Percentiles rank a stretch among this genome's conserved stretches.
Evolutionary conservation across 1,140 invertebrate genomes (phyloP).

Genomic region (Bombus confusus): DNA sequence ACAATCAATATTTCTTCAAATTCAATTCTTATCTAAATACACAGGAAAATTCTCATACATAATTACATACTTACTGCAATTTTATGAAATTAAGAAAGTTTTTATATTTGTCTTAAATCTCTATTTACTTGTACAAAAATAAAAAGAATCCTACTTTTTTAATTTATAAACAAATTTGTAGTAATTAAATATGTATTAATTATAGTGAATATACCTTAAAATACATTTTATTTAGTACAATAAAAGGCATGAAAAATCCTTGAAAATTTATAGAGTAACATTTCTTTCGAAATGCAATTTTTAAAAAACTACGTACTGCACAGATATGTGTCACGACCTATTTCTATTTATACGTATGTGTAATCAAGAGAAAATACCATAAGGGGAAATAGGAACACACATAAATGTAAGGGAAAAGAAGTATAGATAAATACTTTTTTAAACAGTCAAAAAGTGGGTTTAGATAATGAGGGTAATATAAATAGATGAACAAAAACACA

Average conservation of each 20-base stretch:
- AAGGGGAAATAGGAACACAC: not conserved
- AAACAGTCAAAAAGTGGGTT: not conserved
- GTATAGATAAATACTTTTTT: not conserved
- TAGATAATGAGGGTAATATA: not conserved
- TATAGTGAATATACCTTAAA: not conserved
- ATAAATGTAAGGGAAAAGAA: not conserved
- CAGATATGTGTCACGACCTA: not conserved
- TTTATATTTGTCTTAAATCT: not conserved
- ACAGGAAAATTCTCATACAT: not conserved
- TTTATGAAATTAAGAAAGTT: not conserved
- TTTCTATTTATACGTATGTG: not conserved
- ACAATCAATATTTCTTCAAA: not conserved
- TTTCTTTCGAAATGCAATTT: not conserved
- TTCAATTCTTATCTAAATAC: not conserved
- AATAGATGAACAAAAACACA: not conserved
- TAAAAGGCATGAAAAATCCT: not conserved
- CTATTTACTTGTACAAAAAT: not conserved
- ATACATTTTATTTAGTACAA: not conserved
- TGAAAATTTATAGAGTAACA: not conserved
- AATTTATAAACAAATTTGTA: not conserved
- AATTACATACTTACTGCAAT: not conserved
- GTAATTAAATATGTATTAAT: not conserved
- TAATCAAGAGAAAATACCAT: not conserved
- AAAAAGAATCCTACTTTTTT: not conserved
- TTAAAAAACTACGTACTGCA: not conserved